Evolutionary conservation across 2,797 vertebrate genomes (phyloP).

Genomic region (Myotis planiceps): DNA sequence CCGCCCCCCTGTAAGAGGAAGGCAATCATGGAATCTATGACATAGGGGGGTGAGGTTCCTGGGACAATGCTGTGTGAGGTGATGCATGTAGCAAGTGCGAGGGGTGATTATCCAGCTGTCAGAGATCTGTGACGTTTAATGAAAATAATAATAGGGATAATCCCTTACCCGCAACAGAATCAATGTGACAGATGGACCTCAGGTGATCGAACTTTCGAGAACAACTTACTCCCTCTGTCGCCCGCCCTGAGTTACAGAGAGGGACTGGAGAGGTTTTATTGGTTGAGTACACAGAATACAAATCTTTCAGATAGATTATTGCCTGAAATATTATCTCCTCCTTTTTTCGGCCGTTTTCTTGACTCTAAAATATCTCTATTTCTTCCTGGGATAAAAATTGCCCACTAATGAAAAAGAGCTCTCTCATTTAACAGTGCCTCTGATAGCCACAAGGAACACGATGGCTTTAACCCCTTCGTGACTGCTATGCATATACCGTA

Average conservation of each 20-base stretch:
- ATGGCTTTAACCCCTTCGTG: neutral
- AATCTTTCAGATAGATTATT: slow-evolving; percentile 36
- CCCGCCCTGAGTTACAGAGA: slow-evolving; percentile 10
- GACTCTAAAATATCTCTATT: neutral
- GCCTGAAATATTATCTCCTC: neutral
- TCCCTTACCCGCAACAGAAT: neutral
- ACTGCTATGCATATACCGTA: neutral
- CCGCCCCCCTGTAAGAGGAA: neutral
- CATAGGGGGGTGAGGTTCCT: neutral
- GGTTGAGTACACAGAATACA: slow-evolving; percentile 39
- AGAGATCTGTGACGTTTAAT: slow-evolving; percentile 40
- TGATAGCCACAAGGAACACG: neutral
- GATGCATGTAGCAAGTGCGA: neutral
- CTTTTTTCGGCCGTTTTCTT: neutral
- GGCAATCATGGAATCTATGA: neutral
- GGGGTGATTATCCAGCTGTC: neutral
- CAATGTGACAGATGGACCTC: neutral
- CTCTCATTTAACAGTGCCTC: neutral
- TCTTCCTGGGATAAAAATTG: neutral
- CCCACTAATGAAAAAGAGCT: neutral
- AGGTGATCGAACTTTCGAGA: neutral
- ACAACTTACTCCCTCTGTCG: neutral
- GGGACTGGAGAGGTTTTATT: slow-evolving; percentile 3
- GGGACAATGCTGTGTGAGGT: neutral
- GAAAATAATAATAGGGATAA: slow-evolving; percentile 3